These are phyloP conservation scores for Pica pica DNA, from an alignment of 2,113 vertebrate genomes.

Conservation along the genomic window DNA sequence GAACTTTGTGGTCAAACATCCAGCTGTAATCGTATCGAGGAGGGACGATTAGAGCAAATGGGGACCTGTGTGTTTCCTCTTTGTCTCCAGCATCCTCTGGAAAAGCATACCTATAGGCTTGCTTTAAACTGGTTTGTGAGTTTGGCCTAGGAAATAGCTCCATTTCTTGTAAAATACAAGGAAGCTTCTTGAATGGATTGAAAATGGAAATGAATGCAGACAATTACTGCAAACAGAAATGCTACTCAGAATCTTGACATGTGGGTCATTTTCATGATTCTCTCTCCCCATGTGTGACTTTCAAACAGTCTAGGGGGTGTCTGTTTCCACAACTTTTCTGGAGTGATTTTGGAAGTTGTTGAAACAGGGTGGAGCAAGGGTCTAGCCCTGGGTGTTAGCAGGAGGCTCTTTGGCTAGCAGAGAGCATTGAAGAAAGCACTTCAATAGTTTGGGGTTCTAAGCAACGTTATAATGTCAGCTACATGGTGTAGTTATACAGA, in stretches of 20 bases:
- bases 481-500: neutral
- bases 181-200: neutral
- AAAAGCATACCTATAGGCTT: neutral
- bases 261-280: neutral
- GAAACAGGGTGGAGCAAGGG: neutral
- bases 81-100: neutral
- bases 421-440: neutral
- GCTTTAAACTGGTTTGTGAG: neutral
- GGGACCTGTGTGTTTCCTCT: neutral
- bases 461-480: neutral
- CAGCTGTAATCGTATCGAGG: rapidly evolving
- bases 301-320: neutral
- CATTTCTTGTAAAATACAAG: neutral
- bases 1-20: neutral
- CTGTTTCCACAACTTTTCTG: neutral
- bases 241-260: neutral
- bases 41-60: neutral
- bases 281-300: neutral
- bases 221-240: neutral
- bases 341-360: neutral
- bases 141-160: neutral
- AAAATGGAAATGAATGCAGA: neutral
- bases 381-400: neutral
- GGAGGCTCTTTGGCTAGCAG: neutral
- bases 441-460: neutral